Conservation (phyloP, 2,797 vertebrate species). For the Sternarchorhynchus goeldii region DNA sequence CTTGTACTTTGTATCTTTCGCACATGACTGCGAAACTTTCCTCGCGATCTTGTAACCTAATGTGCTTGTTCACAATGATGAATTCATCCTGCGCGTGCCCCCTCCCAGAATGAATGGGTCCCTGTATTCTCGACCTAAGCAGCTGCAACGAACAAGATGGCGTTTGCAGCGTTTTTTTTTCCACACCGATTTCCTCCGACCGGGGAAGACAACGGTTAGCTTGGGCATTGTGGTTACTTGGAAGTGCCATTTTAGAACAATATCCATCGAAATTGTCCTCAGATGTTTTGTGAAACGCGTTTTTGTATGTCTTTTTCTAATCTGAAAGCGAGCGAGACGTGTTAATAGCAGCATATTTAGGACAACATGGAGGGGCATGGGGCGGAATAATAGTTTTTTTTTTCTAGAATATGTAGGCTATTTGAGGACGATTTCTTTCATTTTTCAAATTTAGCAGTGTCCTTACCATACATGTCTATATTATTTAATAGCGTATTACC, state of each 20-base stretch:
- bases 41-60: conserved; percentile 41
- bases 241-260: conserved; percentile 10
- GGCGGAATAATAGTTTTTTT: conserved; percentile 12
- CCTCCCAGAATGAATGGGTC: conserved; percentile 86
- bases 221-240: conserved; percentile 59
- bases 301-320: background rate
- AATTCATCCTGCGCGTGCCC: conserved; percentile 68
- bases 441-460: background rate
- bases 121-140: conserved; percentile 86
- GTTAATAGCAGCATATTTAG: conserved; percentile 46
- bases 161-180: conserved; percentile 79
- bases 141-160: conserved; percentile 98
- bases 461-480: background rate
- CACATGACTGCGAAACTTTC: conserved; percentile 13
- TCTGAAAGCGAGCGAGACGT: background rate
- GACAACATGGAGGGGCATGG: conserved; percentile 63
- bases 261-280: background rate
- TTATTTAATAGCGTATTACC: no score
- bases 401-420: background rate
- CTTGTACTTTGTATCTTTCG: background rate
- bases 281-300: background rate
- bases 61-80: conserved; percentile 64
- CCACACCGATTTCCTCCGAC: conserved; percentile 68
- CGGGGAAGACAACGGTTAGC: conserved; percentile 64
- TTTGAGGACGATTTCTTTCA: no score